phyloP scores from a whole-genome alignment of 2,113 vertebrate species.

The Pedetes capensis region DNA sequence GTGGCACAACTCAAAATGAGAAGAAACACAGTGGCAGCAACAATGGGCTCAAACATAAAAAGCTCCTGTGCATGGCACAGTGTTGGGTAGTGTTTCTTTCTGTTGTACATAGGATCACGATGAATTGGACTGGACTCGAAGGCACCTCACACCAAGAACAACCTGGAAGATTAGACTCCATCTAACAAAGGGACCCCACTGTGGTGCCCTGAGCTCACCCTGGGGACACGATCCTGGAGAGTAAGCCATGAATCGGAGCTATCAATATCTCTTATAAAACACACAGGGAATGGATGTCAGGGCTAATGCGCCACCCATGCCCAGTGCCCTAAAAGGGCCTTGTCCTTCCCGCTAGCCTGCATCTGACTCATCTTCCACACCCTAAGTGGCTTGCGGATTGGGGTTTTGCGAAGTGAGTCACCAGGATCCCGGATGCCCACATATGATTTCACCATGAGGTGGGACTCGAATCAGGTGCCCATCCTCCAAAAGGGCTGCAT shows the following conservation, averaged over 20 bases:
- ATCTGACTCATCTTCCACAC: background rate
- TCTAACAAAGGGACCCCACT: too few relatives aligned
- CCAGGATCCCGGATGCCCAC: background rate
- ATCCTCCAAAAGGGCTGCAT: background rate
- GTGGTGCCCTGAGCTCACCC: background rate
- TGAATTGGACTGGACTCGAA: too few relatives aligned
- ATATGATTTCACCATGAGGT: background rate
- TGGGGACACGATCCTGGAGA: background rate
- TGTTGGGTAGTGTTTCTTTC: too few relatives aligned
- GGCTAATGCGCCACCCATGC: rapidly evolving
- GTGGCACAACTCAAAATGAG: too few relatives aligned
- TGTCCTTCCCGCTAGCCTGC: background rate
- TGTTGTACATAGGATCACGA: too few relatives aligned
- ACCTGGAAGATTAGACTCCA: background rate
- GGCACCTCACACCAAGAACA: too few relatives aligned
- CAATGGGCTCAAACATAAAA: too few relatives aligned
- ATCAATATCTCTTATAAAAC: background rate
- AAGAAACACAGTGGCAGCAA: too few relatives aligned
- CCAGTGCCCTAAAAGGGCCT: background rate
- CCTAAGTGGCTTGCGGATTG: background rate
- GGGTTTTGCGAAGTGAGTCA: background rate
- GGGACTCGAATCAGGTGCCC: background rate
- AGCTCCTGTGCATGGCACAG: too few relatives aligned
- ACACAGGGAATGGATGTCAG: background rate
- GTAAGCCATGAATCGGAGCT: background rate